Percentiles rank a stretch among this genome's conserved stretches.
phyloP scores from a whole-genome alignment of 37 sponge, comb jelly and placozoan genomes.

The Diacarnus erythraeanus region DNA sequence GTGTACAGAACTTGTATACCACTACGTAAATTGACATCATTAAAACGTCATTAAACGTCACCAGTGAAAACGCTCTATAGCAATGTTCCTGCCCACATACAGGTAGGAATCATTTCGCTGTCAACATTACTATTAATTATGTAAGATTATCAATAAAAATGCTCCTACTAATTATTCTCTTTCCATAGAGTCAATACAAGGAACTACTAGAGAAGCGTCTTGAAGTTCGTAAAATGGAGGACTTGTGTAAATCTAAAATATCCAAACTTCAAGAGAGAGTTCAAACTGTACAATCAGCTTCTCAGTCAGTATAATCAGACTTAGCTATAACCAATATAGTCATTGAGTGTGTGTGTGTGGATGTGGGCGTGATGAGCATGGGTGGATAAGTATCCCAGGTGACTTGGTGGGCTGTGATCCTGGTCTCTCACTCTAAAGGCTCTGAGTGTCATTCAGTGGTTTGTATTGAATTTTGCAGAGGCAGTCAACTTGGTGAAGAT shows the following conservation, averaged over 20 bases:
- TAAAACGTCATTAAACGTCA: too few relatives aligned
- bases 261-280: constrained; percentile 5
- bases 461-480: not conserved
- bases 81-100: too few relatives aligned
- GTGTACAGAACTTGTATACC: too few relatives aligned
- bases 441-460: not conserved
- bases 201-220: constrained; percentile 17
- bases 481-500: not conserved
- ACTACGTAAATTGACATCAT: too few relatives aligned
- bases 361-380: too few relatives aligned
- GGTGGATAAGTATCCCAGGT: not conserved
- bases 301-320: constrained; percentile 6
- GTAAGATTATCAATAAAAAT: not conserved
- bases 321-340: too few relatives aligned
- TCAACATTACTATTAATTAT: too few relatives aligned
- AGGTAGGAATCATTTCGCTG: too few relatives aligned
- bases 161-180: not conserved
- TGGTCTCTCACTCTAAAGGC: not conserved
- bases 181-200: constrained; percentile 20
- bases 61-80: too few relatives aligned
- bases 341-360: too few relatives aligned
- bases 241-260: constrained; percentile 17
- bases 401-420: not conserved
- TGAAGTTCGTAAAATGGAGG: constrained; percentile 21
- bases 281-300: not conserved